Evolutionary conservation across 1,140 invertebrate genomes (phyloP).

Genomic region (Penaeus japonicus): DNA sequence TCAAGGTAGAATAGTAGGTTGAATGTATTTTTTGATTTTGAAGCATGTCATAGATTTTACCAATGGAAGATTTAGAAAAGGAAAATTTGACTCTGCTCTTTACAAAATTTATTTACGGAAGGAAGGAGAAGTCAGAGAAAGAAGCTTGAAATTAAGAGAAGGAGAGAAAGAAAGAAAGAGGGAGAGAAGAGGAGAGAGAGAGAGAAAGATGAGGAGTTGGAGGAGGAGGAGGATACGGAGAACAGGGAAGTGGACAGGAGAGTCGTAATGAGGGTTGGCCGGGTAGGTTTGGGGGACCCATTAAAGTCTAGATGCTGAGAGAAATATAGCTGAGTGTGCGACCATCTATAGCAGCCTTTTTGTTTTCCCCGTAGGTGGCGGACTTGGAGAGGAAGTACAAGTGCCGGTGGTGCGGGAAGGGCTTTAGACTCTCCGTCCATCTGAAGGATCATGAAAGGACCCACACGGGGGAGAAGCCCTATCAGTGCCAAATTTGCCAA

Average conservation of each 20-base stretch:
- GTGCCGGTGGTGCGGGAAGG: constrained; percentile 95
- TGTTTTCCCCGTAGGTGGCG: constrained; percentile 58
- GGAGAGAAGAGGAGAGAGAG: no score
- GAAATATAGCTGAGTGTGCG: constrained; percentile 34
- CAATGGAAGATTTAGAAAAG: no score
- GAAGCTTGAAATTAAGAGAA: no score
- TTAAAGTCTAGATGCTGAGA: constrained; percentile 38
- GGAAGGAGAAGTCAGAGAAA: no score
- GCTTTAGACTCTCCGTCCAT: constrained; percentile 95
- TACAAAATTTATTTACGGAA: no score
- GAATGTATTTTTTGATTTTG: no score
- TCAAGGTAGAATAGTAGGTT: no score
- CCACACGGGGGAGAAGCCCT: constrained; percentile 96
- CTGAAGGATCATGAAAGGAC: constrained; percentile 94
- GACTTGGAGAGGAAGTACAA: constrained; percentile 71
- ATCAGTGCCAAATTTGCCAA: constrained; percentile 92
- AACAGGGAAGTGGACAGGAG: neutral
- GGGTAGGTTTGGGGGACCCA: no score
- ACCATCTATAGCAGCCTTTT: constrained; percentile 53
- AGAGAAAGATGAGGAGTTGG: no score
- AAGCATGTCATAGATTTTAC: no score
- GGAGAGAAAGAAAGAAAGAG: no score
- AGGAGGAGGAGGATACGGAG: neutral
- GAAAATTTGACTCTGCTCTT: no score
- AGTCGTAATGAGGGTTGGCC: neutral